phyloP scores from a whole-genome alignment of 1,140 invertebrate genomes.

The Chrysoperla carnea region DNA sequence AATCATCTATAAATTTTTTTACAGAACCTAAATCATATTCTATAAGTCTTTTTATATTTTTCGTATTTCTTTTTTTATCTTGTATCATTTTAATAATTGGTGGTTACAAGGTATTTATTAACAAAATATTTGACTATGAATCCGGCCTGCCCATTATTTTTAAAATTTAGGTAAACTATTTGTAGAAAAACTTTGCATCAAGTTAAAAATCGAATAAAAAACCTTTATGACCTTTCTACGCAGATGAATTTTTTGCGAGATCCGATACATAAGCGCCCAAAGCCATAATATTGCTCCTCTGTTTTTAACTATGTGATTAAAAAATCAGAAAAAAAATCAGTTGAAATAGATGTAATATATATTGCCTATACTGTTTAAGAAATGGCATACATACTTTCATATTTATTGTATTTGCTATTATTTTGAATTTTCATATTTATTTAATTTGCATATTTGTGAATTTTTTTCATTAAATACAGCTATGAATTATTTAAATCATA shows the following conservation, averaged over 20 bases:
- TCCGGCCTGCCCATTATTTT: background rate
- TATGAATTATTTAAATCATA: too few species aligned
- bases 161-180: background rate
- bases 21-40: background rate
- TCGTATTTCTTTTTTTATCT: background rate
- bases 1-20: background rate
- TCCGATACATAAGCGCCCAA: too few species aligned
- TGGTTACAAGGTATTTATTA: background rate
- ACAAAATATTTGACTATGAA: background rate
- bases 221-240: background rate
- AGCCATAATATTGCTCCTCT: too few species aligned
- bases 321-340: too few species aligned
- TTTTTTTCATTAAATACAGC: too few species aligned
- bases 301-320: too few species aligned
- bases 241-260: background rate
- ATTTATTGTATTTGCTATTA: too few species aligned
- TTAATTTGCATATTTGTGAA: too few species aligned
- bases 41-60: background rate
- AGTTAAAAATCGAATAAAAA: background rate
- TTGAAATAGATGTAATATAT: too few species aligned
- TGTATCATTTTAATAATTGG: background rate
- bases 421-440: too few species aligned
- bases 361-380: too few species aligned
- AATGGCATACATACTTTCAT: too few species aligned
- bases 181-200: background rate